These are phyloP conservation scores for Phylloscopus trochilus DNA, from an alignment of 2,113 vertebrate species.

Conservation along the genomic window DNA sequence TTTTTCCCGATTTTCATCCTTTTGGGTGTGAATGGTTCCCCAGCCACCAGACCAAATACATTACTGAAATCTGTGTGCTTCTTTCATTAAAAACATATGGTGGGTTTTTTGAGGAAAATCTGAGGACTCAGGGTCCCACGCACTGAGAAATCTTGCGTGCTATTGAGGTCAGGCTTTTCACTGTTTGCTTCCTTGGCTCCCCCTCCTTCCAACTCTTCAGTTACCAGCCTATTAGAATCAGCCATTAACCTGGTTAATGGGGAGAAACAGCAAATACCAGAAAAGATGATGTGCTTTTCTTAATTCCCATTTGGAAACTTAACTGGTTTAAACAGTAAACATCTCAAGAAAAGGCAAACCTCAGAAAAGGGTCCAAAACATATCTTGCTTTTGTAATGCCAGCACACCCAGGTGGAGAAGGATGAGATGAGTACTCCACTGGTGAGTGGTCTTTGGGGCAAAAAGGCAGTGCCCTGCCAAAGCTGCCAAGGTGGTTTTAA, in stretches of 20 bases:
- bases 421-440: background rate
- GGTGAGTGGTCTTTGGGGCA: background rate
- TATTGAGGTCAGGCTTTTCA: background rate
- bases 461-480: background rate
- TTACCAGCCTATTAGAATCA: constrained; percentile 13
- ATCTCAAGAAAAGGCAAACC: background rate
- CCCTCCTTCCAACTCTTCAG: background rate
- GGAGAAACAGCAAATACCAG: constrained; percentile 31
- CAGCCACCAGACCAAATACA: background rate
- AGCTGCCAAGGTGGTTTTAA: background rate
- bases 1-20: background rate
- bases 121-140: background rate
- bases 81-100: background rate
- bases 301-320: background rate
- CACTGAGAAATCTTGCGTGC: background rate
- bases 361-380: background rate
- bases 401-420: background rate
- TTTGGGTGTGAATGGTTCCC: background rate
- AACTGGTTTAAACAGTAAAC: background rate
- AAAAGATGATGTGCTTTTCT: constrained; percentile 15
- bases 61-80: background rate
- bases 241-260: constrained; percentile 45
- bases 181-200: constrained; percentile 12
- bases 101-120: background rate
- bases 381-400: background rate